Base-by-base conservation (phyloP, 2,113 vertebrate genomes). In the Amazona vittata region DNA sequence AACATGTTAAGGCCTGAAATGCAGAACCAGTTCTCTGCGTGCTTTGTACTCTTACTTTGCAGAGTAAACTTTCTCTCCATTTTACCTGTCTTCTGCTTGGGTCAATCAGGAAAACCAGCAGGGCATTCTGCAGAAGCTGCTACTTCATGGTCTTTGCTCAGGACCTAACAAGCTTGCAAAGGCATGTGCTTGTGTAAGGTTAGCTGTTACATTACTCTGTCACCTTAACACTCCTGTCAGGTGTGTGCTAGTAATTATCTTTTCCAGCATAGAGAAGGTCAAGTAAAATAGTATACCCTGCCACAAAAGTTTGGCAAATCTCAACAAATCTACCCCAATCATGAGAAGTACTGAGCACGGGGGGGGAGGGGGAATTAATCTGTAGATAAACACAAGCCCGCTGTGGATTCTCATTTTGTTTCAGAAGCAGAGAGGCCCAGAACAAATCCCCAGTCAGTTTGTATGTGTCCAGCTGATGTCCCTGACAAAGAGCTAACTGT, bases 401-500 rank as follows among this genome's bases (percentile, higher is more conserved):
- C 41, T 59, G n/a, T 91, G 60, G 64, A 46, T 90, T 93, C 79
- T 87, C 3, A 0, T 47, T 96, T 82, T 68, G 82, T 92, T 93
- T 77, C 93, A 78, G 76, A 83, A 86, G 68, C 67, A 78, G 59
- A 74, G 70, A 59, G 50, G 33, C 78, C n/a, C 31, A 93, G 70
- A 94, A 96, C 91, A 96, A 95, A 68, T 46, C 64, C 47, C 47
- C 65, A 84, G 80, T 90, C 89, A 90, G 69, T 83, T 25, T 78
- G 73, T 62, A 2, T 81, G 68, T 83, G 60, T 81, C 64, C 95
- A 95, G 94, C 91, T 95, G 91, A 86, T 59, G 71, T 55, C 80
- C 44, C 55, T 3, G 9, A 95, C 91, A 96, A 95, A 94, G 80
- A 78, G 17, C 44, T 53, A 10, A 43, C 73, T 97, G 96, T 97